Evolutionary conservation across 2,888 invertebrate genomes (phyloP), one percentile per base, ranked within the genome.

Genomic region (Furcula furcula): DNA sequence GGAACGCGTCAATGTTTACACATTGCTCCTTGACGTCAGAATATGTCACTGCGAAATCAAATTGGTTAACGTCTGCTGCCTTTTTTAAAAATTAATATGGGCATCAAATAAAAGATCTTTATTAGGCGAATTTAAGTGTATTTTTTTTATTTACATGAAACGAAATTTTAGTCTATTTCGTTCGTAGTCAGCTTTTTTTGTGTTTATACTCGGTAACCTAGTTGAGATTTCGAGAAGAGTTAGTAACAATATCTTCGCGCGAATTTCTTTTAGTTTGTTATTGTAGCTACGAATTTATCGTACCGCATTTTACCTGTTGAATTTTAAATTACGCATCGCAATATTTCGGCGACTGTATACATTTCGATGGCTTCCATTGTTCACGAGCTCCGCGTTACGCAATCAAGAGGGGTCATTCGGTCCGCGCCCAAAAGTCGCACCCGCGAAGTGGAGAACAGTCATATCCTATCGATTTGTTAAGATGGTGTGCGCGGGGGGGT

Each of bases 401-500:
- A 82, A 82, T 77, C 74, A 74, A 76, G 75, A 70, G 75, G 81
- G 85, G 84, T 86, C 85, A 85, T 76, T 79, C 72, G 65, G 81
- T 79, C 80, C 79, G 78, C 84, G 73, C 84, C 87, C 83, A 78
- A 88, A 87, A 84, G 85, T 85, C 78, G 78, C 74, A 78, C 76
- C 75, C 83, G 83, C 82, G 81, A 82, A 81, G 80, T 84, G 78
- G 85, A 86, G 88, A 87, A 87, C 85, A 88, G 87, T 89, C 88
- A 89, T 88, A 89, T 89, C 87, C 89, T 89, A 90, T 90, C 89
- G 89, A 90, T 90, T 89, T 89, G 89, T 89, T 88, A 89, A 90
- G 89, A 89, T 85, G 89, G 87, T 82, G 84, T 74, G 69, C 73
- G 76, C 73, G 77, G 76, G 73, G 58, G 66, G 69, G 59, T 55